phyloP scores from a whole-genome alignment of 2,113 vertebrate species.

The Myotis brandtii region DNA sequence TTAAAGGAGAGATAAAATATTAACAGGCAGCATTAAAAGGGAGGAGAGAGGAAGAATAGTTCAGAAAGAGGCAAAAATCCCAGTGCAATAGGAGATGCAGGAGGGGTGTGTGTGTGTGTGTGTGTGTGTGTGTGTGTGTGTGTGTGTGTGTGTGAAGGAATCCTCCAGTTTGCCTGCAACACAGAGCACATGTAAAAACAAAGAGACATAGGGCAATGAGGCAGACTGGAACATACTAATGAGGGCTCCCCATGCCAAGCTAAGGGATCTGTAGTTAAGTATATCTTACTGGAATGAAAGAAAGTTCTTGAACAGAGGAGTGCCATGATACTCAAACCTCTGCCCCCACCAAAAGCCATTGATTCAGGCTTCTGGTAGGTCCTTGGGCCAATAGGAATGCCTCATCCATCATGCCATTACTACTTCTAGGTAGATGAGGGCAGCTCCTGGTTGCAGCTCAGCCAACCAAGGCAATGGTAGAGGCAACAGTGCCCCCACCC shows the following conservation, averaged over 20 bases:
- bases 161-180: neutral
- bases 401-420: neutral
- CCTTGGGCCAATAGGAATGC: neutral
- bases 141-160: neutral
- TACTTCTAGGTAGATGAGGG: neutral
- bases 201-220: neutral
- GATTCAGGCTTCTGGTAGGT: neutral
- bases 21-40: neutral
- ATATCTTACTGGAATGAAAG: neutral
- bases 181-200: neutral
- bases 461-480: too few relatives aligned
- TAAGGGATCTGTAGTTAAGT: neutral
- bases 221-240: neutral
- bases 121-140: neutral
- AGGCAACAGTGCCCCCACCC: accelerated
- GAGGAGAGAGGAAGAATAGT: neutral
- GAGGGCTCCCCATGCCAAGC: neutral
- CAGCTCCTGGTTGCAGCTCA: neutral
- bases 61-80: neutral
- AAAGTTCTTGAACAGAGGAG: neutral
- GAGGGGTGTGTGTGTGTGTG: neutral
- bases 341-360: neutral
- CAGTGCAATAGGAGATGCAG: neutral
- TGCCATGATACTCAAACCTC: neutral
- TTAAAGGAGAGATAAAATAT: neutral